Conservation (phyloP, 2,113 vertebrate genomes). For the Caretta caretta region DNA sequence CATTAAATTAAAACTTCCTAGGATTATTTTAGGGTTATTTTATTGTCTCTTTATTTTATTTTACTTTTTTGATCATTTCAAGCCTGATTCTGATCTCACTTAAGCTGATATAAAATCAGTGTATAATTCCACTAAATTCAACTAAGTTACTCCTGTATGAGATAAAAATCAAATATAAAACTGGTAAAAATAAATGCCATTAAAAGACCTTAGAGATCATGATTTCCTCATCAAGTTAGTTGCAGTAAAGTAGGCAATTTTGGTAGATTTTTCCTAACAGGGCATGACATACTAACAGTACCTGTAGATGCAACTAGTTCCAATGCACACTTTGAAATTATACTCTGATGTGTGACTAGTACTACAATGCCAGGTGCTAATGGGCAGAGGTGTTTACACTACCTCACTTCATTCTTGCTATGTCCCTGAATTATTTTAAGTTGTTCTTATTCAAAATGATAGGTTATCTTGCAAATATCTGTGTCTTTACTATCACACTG, state of each 20-base stretch:
- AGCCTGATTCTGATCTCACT: not conserved
- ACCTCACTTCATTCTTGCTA: not conserved
- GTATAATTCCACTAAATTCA: not conserved
- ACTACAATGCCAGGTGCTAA: not conserved
- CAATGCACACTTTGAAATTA: not conserved
- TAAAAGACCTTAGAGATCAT: not conserved
- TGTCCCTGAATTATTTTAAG: not conserved
- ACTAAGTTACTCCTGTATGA: not conserved
- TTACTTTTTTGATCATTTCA: not conserved
- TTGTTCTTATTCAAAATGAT: not conserved
- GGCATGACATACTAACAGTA: not conserved
- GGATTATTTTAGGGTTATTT: not conserved
- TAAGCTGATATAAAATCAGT: not conserved
- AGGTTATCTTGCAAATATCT: not conserved
- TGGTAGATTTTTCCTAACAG: not conserved
- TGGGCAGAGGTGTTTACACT: not conserved
- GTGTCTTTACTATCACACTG: not conserved
- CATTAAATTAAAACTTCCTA: not conserved
- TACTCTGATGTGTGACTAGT: not conserved
- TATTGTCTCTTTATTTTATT: not conserved
- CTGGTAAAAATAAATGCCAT: fast-evolving
- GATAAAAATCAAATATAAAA: not conserved
- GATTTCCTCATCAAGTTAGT: not conserved
- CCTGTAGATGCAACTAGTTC: not conserved
- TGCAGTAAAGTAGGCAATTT: not conserved